phyloP scores from a whole-genome alignment of 2,888 invertebrate species.

The Eugnorisma glareosa region DNA sequence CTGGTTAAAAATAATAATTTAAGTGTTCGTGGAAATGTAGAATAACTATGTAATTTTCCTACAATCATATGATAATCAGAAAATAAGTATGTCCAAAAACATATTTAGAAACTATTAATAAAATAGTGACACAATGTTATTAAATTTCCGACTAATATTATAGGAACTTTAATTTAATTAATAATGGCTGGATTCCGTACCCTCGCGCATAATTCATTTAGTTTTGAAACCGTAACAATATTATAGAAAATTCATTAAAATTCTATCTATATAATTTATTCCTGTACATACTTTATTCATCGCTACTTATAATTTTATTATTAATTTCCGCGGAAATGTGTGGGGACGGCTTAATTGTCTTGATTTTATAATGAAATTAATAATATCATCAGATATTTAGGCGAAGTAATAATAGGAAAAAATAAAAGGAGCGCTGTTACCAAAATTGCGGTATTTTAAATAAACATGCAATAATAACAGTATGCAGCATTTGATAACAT shows the following conservation, averaged over 20 bases:
- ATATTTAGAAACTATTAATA: not conserved
- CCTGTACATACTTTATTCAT: too few species aligned
- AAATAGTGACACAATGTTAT: not conserved
- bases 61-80: not conserved
- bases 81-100: not conserved
- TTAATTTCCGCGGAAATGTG: not conserved
- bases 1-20: not conserved
- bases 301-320: not conserved
- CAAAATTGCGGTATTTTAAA: not conserved
- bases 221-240: not conserved
- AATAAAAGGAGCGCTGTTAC: not conserved
- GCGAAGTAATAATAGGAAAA: not conserved
- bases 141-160: not conserved
- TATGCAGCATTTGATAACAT: conserved; percentile 8
- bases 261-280: not conserved
- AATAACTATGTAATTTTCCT: not conserved
- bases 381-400: not conserved
- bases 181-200: not conserved
- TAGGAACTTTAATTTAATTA: not conserved
- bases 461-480: not conserved
- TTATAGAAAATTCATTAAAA: not conserved
- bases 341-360: not conserved
- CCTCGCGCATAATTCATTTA: not conserved
- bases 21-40: not conserved
- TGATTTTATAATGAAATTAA: not conserved